Percentiles rank a stretch among this genome's conserved stretches.
Evolutionary conservation across 2,113 vertebrate species (phyloP).

Genomic region (Glaucomys volans): DNA sequence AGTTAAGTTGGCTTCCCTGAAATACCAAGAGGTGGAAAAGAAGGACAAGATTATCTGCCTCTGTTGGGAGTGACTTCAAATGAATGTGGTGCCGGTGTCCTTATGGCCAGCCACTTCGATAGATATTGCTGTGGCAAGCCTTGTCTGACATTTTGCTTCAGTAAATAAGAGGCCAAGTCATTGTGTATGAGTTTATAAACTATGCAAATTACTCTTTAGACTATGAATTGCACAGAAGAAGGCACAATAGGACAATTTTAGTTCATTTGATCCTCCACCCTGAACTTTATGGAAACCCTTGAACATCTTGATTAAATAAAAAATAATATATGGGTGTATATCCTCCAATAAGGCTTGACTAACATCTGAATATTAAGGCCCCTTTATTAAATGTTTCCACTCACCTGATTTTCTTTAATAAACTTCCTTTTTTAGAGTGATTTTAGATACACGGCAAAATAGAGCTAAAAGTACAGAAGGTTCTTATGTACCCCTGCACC

Average conservation of each 20-base stretch:
- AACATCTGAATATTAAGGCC: background rate
- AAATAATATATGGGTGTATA: background rate
- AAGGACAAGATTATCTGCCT: background rate
- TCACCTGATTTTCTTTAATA: background rate
- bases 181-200: background rate
- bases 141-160: background rate
- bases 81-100: background rate
- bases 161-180: background rate
- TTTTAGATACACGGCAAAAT: background rate
- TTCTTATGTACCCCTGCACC: background rate
- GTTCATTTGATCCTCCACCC: background rate
- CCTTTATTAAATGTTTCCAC: background rate
- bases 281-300: background rate
- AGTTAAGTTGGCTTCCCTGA: background rate
- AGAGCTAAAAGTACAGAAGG: background rate
- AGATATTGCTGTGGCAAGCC: background rate
- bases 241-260: background rate
- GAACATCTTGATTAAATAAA: background rate
- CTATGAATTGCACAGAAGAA: background rate
- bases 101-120: background rate
- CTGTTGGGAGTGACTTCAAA: background rate
- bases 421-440: background rate
- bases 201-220: background rate
- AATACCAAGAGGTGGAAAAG: background rate
- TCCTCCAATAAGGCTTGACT: background rate